These are phyloP conservation scores for Hippocampus zosterae DNA, from an alignment of 2,113 vertebrate genomes.

Conservation along the genomic window DNA sequence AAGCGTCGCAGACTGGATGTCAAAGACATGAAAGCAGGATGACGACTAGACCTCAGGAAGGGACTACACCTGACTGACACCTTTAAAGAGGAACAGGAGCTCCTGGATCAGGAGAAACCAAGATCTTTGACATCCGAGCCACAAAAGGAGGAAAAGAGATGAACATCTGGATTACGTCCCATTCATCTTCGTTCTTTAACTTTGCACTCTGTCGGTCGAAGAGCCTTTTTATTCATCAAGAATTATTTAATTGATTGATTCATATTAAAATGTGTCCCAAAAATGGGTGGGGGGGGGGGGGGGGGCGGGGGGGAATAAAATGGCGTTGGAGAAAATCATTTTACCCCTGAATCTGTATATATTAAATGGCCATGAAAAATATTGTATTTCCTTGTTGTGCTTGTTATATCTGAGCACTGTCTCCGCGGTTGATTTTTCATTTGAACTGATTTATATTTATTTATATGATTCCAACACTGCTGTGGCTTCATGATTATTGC, in stretches of 20 bases:
- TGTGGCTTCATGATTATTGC: no score
- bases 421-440: no score
- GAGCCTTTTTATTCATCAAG: neutral
- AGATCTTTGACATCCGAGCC: slow-evolving; percentile 1
- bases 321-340: no score
- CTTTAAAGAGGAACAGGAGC: slow-evolving; percentile 34
- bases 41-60: slow-evolving; percentile 49
- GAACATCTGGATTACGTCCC: neutral
- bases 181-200: neutral
- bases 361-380: neutral
- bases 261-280: neutral
- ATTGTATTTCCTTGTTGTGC: neutral
- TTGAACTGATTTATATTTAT: no score
- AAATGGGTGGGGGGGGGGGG: no score
- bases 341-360: neutral
- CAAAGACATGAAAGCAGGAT: slow-evolving; percentile 62
- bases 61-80: slow-evolving; percentile 12
- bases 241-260: neutral
- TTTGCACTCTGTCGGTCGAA: no score
- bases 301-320: no score
- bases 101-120: slow-evolving; percentile 33
- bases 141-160: neutral
- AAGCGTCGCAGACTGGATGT: slow-evolving; percentile 38
- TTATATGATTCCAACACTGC: no score
- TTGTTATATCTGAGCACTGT: neutral